These are phyloP conservation scores for Picathartes gymnocephalus DNA, from an alignment of 2,113 vertebrate genomes.

Conservation along the genomic window DNA sequence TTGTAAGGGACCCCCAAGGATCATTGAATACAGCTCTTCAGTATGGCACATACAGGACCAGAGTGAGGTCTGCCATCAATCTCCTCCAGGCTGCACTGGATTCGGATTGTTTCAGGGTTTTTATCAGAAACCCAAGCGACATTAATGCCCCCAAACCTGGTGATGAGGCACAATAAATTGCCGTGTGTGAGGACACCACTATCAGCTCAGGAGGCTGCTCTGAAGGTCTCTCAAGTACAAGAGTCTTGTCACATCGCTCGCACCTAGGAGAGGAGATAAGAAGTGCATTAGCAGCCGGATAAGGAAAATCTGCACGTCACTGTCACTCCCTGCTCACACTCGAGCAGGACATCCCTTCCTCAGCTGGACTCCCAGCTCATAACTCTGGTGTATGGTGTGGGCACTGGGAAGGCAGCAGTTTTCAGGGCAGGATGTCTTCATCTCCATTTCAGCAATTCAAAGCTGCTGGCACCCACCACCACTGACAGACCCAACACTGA, in stretches of 20 bases:
- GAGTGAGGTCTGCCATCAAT: neutral
- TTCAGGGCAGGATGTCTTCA: neutral
- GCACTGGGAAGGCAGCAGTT: neutral
- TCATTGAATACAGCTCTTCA: accelerated
- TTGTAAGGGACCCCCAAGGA: neutral
- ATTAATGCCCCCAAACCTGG: neutral
- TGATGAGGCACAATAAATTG: neutral
- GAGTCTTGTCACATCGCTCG: neutral
- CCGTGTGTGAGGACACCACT: neutral
- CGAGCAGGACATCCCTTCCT: neutral
- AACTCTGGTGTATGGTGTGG: neutral
- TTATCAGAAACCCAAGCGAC: neutral
- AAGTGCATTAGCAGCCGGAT: conserved; percentile 30
- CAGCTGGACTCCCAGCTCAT: neutral
- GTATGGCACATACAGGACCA: too few species aligned
- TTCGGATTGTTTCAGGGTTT: neutral
- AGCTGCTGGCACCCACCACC: neutral
- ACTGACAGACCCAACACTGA: neutral
- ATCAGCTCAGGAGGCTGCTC: neutral
- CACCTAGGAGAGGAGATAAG: conserved; percentile 2
- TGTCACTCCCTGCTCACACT: neutral
- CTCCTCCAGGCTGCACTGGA: neutral
- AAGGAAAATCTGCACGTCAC: neutral
- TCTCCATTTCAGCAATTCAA: neutral
- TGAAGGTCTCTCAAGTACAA: neutral